These are phyloP conservation scores for Beris morrisii DNA, from an alignment of 2,888 invertebrate species.

Conservation along the genomic window DNA sequence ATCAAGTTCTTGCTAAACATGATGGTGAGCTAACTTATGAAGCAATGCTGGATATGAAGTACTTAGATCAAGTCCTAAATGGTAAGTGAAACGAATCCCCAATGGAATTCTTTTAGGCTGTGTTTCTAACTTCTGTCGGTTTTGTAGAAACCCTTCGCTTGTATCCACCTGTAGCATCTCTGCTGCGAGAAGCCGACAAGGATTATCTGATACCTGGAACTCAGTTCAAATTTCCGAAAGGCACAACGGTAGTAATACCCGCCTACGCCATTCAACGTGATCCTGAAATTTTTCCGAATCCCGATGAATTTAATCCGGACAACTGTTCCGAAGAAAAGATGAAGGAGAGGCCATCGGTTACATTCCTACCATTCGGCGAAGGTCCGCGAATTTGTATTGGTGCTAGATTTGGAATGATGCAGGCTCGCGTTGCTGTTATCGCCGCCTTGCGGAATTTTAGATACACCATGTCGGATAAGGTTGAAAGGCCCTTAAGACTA, in stretches of 20 bases:
- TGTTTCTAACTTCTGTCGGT: neutral
- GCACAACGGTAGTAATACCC: conserved; percentile 43
- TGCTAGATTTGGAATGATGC: conserved; percentile 35
- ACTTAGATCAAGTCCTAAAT: conserved; percentile 28
- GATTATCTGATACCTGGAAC: conserved; percentile 44
- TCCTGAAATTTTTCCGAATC: conserved; percentile 49
- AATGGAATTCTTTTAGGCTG: neutral
- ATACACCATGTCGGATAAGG: neutral
- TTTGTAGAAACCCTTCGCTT: conserved; percentile 57
- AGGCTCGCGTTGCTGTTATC: conserved; percentile 25
- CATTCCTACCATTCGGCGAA: conserved; percentile 36
- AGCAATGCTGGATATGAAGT: conserved; percentile 33
- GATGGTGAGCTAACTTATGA: conserved; percentile 33
- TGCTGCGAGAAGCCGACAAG: conserved; percentile 44
- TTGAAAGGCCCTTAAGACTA: conserved; percentile 1
- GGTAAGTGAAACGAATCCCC: conserved; percentile 12
- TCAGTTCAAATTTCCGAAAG: conserved; percentile 43
- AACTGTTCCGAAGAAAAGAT: conserved; percentile 47
- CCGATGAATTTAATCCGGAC: conserved; percentile 50
- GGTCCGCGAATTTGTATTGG: conserved; percentile 39
- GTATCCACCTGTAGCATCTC: conserved; percentile 54
- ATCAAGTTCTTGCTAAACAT: conserved; percentile 16
- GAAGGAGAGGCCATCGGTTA: conserved; percentile 33
- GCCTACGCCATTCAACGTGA: conserved; percentile 48
- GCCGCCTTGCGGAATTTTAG: conserved; percentile 5